Evolutionary conservation across 1,140 invertebrate species (phyloP).

Genomic region (Chlorops oryzae): DNA sequence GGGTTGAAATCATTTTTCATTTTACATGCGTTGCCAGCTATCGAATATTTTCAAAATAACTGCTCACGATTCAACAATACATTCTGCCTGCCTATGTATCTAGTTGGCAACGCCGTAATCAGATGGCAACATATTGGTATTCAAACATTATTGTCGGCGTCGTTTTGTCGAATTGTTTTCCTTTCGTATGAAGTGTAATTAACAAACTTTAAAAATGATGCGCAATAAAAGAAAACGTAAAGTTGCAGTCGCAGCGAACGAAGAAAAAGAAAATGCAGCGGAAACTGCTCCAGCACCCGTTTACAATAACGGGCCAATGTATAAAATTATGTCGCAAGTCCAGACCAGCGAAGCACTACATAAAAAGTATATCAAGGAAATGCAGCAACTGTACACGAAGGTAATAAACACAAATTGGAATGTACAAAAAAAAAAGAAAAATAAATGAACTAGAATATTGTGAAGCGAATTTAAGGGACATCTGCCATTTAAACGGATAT

Average conservation of each 20-base stretch:
- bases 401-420: slow-evolving; percentile 38
- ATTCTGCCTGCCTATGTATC: too few relatives aligned
- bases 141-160: too few relatives aligned
- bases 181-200: too few relatives aligned
- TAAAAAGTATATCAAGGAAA: slow-evolving; percentile 56
- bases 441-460: background rate
- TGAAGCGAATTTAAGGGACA: background rate
- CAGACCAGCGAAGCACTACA: slow-evolving; percentile 58
- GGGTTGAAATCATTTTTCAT: too few relatives aligned
- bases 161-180: too few relatives aligned
- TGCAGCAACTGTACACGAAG: slow-evolving; percentile 54
- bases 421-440: background rate
- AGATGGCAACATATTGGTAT: too few relatives aligned
- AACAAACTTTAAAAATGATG: slow-evolving; percentile 9
- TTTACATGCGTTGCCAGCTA: too few relatives aligned
- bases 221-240: slow-evolving; percentile 20
- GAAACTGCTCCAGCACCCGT: background rate
- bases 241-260: slow-evolving; percentile 11
- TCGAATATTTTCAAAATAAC: too few relatives aligned
- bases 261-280: slow-evolving; percentile 18
- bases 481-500: too few relatives aligned
- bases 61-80: too few relatives aligned
- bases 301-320: slow-evolving; percentile 24
- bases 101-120: too few relatives aligned
- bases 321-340: slow-evolving; percentile 54